phyloP scores from a whole-genome alignment of 2,888 invertebrate species.

The Coenonympha glycerion region DNA sequence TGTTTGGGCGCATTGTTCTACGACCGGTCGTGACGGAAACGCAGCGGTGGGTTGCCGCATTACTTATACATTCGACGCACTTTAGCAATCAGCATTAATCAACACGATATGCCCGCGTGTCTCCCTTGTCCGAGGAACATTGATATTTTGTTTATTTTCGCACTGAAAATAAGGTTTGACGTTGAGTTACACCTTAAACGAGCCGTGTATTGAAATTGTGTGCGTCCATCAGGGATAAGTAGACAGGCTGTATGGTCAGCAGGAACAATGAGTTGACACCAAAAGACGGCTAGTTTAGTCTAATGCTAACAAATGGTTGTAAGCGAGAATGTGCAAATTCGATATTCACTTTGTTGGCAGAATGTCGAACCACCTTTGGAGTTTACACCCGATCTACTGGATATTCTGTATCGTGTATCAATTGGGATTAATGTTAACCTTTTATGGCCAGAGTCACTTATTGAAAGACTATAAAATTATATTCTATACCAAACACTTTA shows the following conservation, averaged over 20 bases:
- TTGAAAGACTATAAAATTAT: background rate
- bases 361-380: conserved; percentile 20
- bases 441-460: background rate
- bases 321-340: conserved; percentile 25
- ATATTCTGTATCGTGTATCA: background rate
- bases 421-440: background rate
- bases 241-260: conserved; percentile 45
- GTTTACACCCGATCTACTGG: conserved; percentile 6
- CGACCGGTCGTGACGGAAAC: conserved; percentile 70
- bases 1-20: conserved; percentile 70
- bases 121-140: conserved; percentile 50
- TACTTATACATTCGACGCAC: conserved; percentile 72
- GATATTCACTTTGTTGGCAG: conserved; percentile 28
- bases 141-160: conserved; percentile 69
- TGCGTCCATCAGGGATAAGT: conserved; percentile 45
- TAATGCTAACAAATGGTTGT: conserved; percentile 34
- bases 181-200: conserved; percentile 38
- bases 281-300: conserved; percentile 40
- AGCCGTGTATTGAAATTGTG: conserved; percentile 38
- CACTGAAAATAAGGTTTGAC: conserved; percentile 54
- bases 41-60: conserved; percentile 62
- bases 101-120: conserved; percentile 64
- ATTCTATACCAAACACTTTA: background rate
- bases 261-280: conserved; percentile 37
- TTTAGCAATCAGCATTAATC: conserved; percentile 75